Conservation (phyloP, 2,888 invertebrate species). For the Sthenelais limicola region DNA sequence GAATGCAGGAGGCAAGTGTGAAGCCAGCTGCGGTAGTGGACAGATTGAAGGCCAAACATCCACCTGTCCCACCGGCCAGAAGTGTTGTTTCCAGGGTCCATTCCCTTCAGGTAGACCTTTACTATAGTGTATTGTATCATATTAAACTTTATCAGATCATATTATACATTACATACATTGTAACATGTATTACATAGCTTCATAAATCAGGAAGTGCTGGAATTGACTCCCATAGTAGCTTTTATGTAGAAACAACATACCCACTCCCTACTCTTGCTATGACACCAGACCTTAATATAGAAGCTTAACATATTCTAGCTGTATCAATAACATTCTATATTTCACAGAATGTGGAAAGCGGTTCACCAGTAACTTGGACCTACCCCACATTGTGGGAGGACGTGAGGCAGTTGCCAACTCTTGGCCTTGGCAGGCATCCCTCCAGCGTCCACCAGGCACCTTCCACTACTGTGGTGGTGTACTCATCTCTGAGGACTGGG, state of each 20-base stretch:
- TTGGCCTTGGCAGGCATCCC: constrained; percentile 31
- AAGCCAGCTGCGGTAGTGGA: background rate
- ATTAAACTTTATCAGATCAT: too few species aligned
- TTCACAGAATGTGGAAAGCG: constrained; percentile 17
- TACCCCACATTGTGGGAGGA: constrained; percentile 16
- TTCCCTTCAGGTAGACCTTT: background rate
- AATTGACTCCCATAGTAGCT: too few species aligned
- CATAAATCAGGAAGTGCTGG: too few species aligned
- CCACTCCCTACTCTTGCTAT: too few species aligned
- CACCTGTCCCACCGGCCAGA: background rate
- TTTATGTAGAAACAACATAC: too few species aligned
- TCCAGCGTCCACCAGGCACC: constrained; percentile 25
- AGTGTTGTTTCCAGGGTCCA: constrained; percentile 1
- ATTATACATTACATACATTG: too few species aligned
- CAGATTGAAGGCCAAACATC: background rate
- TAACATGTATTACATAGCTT: too few species aligned
- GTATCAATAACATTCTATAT: too few species aligned
- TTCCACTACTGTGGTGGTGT: constrained; percentile 32
- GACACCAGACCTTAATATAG: too few species aligned
- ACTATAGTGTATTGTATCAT: too few species aligned
- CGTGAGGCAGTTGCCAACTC: constrained; percentile 13
- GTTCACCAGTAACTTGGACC: background rate
- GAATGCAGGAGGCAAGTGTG: constrained; percentile 3
- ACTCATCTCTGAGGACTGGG: constrained; percentile 19
- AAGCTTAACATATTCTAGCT: too few species aligned